A percentile compares a stretch with the other conserved stretches of the same genome.
phyloP scores from a whole-genome alignment of 1,140 invertebrate species.

The Phortica variegata region DNA sequence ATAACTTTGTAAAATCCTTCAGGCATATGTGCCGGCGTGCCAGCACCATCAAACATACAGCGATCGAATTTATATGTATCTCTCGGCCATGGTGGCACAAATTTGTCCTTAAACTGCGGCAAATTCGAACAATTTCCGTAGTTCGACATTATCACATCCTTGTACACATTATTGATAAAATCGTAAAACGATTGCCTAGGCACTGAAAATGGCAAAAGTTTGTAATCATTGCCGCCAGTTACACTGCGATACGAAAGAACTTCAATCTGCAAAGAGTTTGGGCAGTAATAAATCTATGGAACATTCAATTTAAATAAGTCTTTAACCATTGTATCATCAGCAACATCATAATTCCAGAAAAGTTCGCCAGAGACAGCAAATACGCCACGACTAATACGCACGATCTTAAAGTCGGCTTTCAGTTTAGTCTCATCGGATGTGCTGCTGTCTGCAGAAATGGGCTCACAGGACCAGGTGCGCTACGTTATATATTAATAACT shows the following conservation, averaged over 20 bases:
- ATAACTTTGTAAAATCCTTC: slow-evolving; percentile 25
- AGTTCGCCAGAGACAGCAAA: slow-evolving; percentile 6
- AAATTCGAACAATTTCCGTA: slow-evolving; percentile 29
- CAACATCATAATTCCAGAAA: slow-evolving; percentile 15
- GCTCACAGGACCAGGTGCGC: slow-evolving; percentile 33
- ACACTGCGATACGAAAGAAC: slow-evolving; percentile 17
- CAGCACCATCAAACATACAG: slow-evolving; percentile 20
- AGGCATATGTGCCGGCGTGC: slow-evolving; percentile 19
- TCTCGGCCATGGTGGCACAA: slow-evolving; percentile 17
- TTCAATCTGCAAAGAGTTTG: slow-evolving; percentile 34
- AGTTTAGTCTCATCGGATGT: slow-evolving; percentile 13
- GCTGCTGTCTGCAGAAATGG: slow-evolving; percentile 5
- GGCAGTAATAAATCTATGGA: too few species aligned
- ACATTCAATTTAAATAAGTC: slow-evolving; percentile 8
- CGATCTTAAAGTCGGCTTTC: neutral
- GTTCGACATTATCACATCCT: slow-evolving; percentile 23
- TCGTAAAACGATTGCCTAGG: slow-evolving; percentile 4
- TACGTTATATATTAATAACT: too few species aligned
- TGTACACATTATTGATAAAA: slow-evolving; percentile 21
- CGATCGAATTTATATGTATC: slow-evolving; percentile 13
- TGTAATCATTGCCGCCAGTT: slow-evolving; percentile 31
- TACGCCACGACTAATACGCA: slow-evolving; percentile 16
- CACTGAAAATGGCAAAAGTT: slow-evolving; percentile 20
- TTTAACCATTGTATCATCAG: slow-evolving; percentile 17
- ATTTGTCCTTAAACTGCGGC: slow-evolving; percentile 10